A percentile compares a stretch with the other conserved stretches of the same genome.
phyloP scores from a whole-genome alignment of 2,797 vertebrate genomes.

The Hipposideros larvatus region DNA sequence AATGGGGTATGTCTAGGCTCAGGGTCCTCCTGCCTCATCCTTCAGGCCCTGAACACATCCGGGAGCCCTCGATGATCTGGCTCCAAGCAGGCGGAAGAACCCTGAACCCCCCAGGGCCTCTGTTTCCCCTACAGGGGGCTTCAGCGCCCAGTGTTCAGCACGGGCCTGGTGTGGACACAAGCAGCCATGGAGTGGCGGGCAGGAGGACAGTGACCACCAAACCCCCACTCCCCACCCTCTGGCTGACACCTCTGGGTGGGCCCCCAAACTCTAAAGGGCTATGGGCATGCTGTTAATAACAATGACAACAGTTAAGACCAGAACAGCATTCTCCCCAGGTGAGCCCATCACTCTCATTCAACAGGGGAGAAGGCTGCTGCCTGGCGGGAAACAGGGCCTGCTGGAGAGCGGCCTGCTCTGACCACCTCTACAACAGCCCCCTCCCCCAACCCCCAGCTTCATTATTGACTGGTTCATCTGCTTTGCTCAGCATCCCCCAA shows the following conservation, averaged over 20 bases:
- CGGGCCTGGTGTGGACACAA: fast-evolving
- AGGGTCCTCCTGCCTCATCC: neutral
- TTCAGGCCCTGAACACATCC: neutral
- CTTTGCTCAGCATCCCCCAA: neutral
- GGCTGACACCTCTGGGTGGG: fast-evolving
- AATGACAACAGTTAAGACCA: fast-evolving
- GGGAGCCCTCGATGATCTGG: fast-evolving
- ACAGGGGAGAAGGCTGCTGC: neutral
- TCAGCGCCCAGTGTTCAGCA: fast-evolving
- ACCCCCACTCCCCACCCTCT: neutral
- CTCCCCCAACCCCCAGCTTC: fast-evolving
- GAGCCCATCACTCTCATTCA: neutral
- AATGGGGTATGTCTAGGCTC: neutral
- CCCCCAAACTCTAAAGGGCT: neutral
- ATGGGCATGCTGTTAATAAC: fast-evolving
- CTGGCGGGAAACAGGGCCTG: neutral
- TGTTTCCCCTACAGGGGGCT: neutral
- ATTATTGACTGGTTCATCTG: fast-evolving
- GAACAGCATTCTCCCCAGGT: fast-evolving
- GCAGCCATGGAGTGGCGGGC: neutral
- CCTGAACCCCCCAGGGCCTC: neutral
- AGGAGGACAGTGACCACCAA: neutral
- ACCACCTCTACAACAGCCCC: fast-evolving
- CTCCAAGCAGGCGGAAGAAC: neutral
- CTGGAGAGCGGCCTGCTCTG: neutral